phyloP scores from a whole-genome alignment of 2,888 invertebrate species.

The Pristionchus fissidentatus region DNA sequence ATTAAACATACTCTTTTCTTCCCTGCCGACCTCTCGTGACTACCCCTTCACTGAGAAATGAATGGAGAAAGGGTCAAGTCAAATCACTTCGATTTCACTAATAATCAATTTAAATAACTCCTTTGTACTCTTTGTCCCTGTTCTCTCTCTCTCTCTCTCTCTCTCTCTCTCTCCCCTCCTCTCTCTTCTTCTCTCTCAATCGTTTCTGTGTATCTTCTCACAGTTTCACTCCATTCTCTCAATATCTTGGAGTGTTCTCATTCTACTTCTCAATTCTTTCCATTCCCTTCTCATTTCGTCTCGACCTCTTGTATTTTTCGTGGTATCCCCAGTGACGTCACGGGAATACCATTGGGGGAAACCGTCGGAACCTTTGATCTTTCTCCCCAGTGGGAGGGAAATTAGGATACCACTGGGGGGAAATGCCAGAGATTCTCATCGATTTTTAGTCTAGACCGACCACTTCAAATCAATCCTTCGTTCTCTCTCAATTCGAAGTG shows the following conservation, averaged over 20 bases:
- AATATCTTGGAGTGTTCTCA: slow-evolving; percentile 26
- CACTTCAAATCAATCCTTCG: not conserved
- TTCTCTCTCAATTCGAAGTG: not conserved
- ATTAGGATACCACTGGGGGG: not conserved
- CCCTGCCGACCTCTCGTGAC: not conserved
- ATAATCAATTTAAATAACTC: not conserved
- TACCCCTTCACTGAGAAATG: not conserved
- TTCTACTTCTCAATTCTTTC: not conserved
- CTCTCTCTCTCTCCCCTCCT: not conserved
- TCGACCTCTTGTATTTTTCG: not conserved
- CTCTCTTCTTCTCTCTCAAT: not conserved
- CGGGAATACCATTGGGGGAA: not conserved
- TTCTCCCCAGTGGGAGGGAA: not conserved
- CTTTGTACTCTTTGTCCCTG: not conserved
- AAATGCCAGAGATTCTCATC: not conserved
- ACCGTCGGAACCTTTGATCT: not conserved
- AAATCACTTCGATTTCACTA: not conserved
- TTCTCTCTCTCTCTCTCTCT: not conserved
- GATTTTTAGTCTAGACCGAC: not conserved
- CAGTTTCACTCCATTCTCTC: slow-evolving; percentile 11
- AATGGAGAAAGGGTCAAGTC: not conserved
- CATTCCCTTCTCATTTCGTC: not conserved
- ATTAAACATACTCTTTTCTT: not conserved
- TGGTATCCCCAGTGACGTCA: not conserved
- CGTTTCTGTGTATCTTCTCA: slow-evolving; percentile 6